Evolutionary conservation across 37 sponge, comb jelly and placozoan species (phyloP).

Genomic region (Haliclona indistincta): DNA sequence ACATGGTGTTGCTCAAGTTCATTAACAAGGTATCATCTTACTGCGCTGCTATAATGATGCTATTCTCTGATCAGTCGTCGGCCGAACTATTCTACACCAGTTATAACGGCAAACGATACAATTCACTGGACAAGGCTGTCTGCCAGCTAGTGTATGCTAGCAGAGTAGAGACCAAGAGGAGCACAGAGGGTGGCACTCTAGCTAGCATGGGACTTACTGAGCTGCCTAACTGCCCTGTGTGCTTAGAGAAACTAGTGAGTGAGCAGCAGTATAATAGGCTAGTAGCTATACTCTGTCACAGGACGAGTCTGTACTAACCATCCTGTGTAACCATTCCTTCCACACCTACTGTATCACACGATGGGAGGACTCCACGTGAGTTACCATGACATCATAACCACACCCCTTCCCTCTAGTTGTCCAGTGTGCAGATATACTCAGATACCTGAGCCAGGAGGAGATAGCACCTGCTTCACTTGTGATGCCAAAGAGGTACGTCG

Average conservation of each 20-base stretch:
- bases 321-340: slow-evolving; percentile 96
- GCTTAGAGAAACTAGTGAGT: slow-evolving; percentile 84
- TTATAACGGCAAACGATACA: slow-evolving; percentile 70
- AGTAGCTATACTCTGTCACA: background rate
- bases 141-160: slow-evolving; percentile 68
- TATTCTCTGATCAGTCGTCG: background rate
- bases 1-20: slow-evolving; percentile 85
- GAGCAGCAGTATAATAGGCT: background rate
- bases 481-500: slow-evolving; percentile 67
- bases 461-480: slow-evolving; percentile 69
- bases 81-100: slow-evolving; percentile 58
- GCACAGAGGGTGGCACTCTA: slow-evolving; percentile 41
- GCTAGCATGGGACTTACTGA: slow-evolving; percentile 63
- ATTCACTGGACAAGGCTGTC: slow-evolving; percentile 65
- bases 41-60: background rate
- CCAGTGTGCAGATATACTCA: slow-evolving; percentile 85
- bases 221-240: slow-evolving; percentile 95
- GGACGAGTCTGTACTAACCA: slow-evolving; percentile 94
- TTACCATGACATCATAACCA: background rate
- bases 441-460: slow-evolving; percentile 72
- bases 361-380: slow-evolving; percentile 93
- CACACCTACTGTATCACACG: slow-evolving; percentile 85
- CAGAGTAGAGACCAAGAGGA: slow-evolving; percentile 53
- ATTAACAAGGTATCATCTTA: slow-evolving; percentile 57
- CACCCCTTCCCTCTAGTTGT: slow-evolving; percentile 51